Evolutionary conservation across 2,888 invertebrate genomes (phyloP).

Genomic region (Rhaphigaster nebulosa): DNA sequence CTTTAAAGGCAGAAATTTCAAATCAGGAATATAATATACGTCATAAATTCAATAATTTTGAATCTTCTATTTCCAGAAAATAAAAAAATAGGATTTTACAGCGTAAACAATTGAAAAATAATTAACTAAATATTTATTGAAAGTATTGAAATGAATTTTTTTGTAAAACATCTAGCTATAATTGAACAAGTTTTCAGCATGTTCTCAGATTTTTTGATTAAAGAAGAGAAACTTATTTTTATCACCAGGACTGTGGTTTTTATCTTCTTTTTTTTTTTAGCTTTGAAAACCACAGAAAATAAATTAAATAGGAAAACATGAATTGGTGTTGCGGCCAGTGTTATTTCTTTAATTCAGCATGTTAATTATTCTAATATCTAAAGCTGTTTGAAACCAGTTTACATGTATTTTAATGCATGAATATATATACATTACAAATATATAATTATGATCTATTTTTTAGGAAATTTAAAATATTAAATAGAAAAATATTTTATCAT

Average conservation of each 20-base stretch:
- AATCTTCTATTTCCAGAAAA: no score
- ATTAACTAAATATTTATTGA: background rate
- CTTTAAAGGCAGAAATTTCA: background rate
- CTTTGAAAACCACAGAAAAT: background rate
- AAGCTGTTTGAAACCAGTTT: slow-evolving; percentile 42
- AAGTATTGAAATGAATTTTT: background rate
- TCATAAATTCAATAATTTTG: background rate
- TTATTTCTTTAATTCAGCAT: slow-evolving; percentile 10
- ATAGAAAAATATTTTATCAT: background rate
- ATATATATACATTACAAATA: no score
- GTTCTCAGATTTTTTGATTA: background rate
- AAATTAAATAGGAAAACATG: background rate
- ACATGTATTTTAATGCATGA: slow-evolving; percentile 29
- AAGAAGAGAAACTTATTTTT: background rate
- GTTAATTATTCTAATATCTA: slow-evolving; percentile 25
- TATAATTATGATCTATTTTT: background rate
- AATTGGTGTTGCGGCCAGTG: background rate
- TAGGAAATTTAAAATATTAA: background rate
- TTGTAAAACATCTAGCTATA: background rate
- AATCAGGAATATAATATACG: background rate
- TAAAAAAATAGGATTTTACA: background rate
- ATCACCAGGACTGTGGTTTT: background rate
- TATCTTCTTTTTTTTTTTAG: background rate
- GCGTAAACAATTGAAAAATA: background rate
- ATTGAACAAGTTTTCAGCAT: background rate